Base-by-base conservation (phyloP, 2,888 invertebrate species). In the Mycogona germanica region DNA sequence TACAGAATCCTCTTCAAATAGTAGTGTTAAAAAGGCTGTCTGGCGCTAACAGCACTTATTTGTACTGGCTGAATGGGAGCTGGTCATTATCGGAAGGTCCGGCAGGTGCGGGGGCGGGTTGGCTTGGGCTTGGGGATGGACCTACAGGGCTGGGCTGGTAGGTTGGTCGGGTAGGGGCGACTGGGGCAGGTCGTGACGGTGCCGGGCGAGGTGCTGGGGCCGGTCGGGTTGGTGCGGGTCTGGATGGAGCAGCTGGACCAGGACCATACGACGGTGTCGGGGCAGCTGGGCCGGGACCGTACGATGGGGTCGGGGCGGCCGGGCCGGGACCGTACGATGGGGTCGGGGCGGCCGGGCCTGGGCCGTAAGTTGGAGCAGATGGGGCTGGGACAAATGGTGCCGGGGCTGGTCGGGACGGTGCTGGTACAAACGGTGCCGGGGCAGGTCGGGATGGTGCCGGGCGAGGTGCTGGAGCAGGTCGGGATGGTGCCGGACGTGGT, bases 1-100 rank as follows among this genome's bases (percentile, higher is more conserved):
- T n/a, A n/a, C n/a, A n/a, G n/a, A n/a, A n/a, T n/a, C n/a, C n/a
- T n/a, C n/a, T n/a, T n/a, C n/a, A n/a, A n/a, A n/a, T n/a, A n/a
- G n/a, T n/a, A n/a, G n/a, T n/a, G n/a, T n/a, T n/a, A n/a, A n/a
- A n/a, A n/a, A n/a, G n/a, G n/a, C n/a, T n/a, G n/a, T n/a, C n/a
- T n/a, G n/a, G n/a, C n/a, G n/a, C n/a, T n/a, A n/a, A n/a, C n/a
- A n/a, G n/a, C n/a, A n/a, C 45, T 44, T 44, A 44, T 47, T 54
- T 32, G 49, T 54, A 54, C 35, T 54, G 54, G 42, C 54, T 54
- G 29, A 54, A 54, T 0, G 54, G 54, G n/a, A 42, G 49, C 19
- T 32, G 32, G 3, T 54, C 54, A 38, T 21, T 5, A 3, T 52
- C 52, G 12, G 14, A 26, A 2, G 51, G 44, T 29, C 50, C 17